phyloP scores from a whole-genome alignment of 2,797 vertebrate genomes.

The Ptychobarbus kaznakovi region DNA sequence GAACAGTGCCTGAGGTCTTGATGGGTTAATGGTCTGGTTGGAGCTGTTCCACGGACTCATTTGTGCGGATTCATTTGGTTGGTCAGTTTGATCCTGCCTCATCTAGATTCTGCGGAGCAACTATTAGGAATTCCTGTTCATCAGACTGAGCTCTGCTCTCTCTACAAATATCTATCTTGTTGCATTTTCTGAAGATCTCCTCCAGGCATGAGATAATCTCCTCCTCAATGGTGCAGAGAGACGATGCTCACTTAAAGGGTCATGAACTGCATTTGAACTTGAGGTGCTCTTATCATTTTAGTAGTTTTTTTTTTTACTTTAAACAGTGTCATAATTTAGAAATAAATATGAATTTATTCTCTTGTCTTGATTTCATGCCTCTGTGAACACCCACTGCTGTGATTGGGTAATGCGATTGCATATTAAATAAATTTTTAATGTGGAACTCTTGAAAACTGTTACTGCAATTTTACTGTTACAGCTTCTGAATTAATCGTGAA shows the following conservation, averaged over 20 bases:
- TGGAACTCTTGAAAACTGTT: no score
- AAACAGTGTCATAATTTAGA: background rate
- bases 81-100: background rate
- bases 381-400: no score
- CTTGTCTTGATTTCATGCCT: background rate
- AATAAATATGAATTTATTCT: background rate
- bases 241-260: background rate
- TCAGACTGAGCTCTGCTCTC: conserved; percentile 38
- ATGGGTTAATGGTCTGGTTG: conserved; percentile 21
- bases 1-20: background rate
- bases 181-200: background rate
- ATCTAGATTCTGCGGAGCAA: background rate
- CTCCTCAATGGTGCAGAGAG: background rate
- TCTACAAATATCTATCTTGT: background rate
- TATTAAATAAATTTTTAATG: no score
- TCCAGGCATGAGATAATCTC: background rate
- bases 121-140: conserved; percentile 1
- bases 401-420: no score
- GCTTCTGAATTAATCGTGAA: no score
- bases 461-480: no score
- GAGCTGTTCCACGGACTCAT: conserved; percentile 17
- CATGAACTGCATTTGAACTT: background rate
- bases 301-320: background rate
- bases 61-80: conserved; percentile 2
- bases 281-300: background rate